Evolutionary conservation across 2,888 invertebrate genomes (phyloP), one percentile per base, ranked within the genome.

Genomic region (Mystacides longicornis): DNA sequence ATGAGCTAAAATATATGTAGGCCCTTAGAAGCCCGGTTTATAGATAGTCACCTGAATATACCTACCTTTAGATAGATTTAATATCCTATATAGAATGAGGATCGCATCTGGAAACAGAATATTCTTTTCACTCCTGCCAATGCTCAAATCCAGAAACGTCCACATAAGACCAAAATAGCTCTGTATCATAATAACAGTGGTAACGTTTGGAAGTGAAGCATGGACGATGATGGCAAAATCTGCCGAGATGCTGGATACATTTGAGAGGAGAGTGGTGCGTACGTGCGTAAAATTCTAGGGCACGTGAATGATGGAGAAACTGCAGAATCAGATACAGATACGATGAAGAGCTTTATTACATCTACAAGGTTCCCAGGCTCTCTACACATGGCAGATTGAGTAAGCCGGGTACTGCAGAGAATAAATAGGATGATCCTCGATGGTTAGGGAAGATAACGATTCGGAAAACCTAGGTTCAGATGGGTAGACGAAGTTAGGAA

Each of bases 71-170:
- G n/a, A n/a, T n/a, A n/a, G n/a, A n/a, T n/a, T n/a, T n/a, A n/a
- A n/a, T n/a, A n/a, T n/a, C n/a, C n/a, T n/a, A n/a, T 31, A 31
- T n/a, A n/a, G 5, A 43, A n/a, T 11, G 16, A 43, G 18, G 43
- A 43, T 43, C 11, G 16, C 47, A 19, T 4, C 47, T 9, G 47
- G 5, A 11, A 47, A 20, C 47, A 47, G 21, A 47, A 21, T 22
- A 47, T 47, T 47, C 47, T 47, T 47, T n/a, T 47, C 47, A 9
- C 19, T 47, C 7, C 47, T 47, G 4, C 47, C 47, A n/a, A 22
- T 19, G 22, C 20, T 47, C 21, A 47, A 47, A 20, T 47, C 47
- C 18, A 47, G 21, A 47, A 47, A n/a, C 21, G 47, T 47, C 21
- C 22, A 47, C 20, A 47, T 7, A 47, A 47, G 21, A 47, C 47